Evolutionary conservation across 2,113 vertebrate species (phyloP).

Genomic region (Myrmecobius fasciatus): DNA sequence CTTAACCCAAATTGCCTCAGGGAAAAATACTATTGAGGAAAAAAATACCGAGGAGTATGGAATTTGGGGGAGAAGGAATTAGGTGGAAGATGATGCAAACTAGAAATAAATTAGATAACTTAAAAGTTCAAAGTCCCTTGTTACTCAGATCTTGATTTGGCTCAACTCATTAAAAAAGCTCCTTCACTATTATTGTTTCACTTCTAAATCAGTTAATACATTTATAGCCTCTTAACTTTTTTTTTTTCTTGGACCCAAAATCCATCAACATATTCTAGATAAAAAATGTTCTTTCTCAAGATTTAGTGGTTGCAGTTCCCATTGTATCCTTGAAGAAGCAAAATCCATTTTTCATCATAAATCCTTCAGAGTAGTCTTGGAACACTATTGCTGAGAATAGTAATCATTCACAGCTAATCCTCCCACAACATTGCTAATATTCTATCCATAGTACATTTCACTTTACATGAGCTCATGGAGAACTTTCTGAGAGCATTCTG

Average conservation of each 20-base stretch:
- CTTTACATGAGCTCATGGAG: too few species aligned
- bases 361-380: too few species aligned
- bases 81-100: neutral
- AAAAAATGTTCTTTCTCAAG: constrained; percentile 47
- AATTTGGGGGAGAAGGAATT: too few species aligned
- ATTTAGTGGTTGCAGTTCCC: neutral
- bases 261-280: neutral
- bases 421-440: too few species aligned
- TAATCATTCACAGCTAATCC: too few species aligned
- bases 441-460: too few species aligned
- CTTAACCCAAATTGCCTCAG: too few species aligned
- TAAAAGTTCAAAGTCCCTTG: neutral
- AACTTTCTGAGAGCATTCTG: too few species aligned
- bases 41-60: too few species aligned
- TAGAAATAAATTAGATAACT: neutral
- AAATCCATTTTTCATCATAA: too few species aligned
- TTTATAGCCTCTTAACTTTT: neutral
- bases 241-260: neutral
- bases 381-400: too few species aligned
- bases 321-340: neutral
- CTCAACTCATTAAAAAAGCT: neutral
- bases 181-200: neutral
- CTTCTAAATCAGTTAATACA: neutral
- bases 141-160: neutral
- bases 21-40: too few species aligned